A percentile compares a stretch with the other conserved stretches of the same genome.
These are phyloP conservation scores for Passerina amoena DNA, from an alignment of 2,113 vertebrate species.

Conservation along the genomic window DNA sequence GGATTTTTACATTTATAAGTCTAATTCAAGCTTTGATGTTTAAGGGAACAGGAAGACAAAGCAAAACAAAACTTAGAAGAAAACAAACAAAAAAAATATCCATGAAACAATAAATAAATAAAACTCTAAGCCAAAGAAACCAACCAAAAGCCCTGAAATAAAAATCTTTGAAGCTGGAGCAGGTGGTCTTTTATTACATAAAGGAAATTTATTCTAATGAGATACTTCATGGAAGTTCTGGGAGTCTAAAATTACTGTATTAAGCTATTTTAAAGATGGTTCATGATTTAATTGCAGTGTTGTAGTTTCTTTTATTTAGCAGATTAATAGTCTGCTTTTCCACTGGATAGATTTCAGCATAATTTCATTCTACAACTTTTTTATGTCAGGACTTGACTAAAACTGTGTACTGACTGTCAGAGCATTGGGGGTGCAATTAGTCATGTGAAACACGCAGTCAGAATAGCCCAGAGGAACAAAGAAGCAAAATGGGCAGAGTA, in stretches of 20 bases:
- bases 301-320: neutral
- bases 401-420: neutral
- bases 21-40: neutral
- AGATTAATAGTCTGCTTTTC: neutral
- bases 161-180: neutral
- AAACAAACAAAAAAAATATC: neutral
- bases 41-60: neutral
- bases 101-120: neutral
- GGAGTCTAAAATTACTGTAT: neutral
- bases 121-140: neutral
- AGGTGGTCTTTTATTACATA: neutral
- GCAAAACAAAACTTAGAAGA: neutral
- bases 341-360: neutral
- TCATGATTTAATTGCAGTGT: neutral
- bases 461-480: neutral
- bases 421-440: neutral
- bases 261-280: neutral
- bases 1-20: neutral
- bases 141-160: neutral
- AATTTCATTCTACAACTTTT: neutral
- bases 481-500: neutral
- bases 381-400: neutral
- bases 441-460: neutral
- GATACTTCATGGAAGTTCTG: neutral
- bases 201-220: neutral